phyloP scores from a whole-genome alignment of 2,797 vertebrate species.

The Gallinago stenura region DNA sequence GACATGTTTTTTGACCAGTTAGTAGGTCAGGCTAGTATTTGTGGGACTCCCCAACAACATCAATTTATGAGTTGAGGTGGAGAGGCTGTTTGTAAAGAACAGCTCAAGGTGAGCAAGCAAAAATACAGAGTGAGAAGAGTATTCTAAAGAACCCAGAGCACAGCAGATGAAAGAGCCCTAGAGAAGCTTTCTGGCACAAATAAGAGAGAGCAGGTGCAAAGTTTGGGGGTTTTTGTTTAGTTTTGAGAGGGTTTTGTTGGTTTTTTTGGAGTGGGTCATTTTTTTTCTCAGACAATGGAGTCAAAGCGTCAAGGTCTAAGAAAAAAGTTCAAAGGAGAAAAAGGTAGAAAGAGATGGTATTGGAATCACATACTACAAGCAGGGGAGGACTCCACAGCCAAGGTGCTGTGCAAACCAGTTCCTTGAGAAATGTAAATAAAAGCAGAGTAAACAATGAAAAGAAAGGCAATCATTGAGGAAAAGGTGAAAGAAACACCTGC shows the following conservation, averaged over 20 bases:
- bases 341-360: background rate
- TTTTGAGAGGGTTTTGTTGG: background rate
- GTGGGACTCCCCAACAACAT: background rate
- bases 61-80: background rate
- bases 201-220: background rate
- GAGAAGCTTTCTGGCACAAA: background rate
- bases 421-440: background rate
- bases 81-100: background rate
- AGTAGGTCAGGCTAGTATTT: background rate
- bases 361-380: background rate
- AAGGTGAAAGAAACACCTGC: background rate
- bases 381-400: background rate
- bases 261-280: background rate
- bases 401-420: background rate
- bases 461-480: fast-evolving
- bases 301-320: background rate
- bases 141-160: background rate
- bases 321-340: background rate
- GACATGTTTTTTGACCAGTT: background rate
- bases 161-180: background rate
- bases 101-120: background rate
- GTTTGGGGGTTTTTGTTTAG: background rate
- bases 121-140: background rate
- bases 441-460: background rate
- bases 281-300: background rate